Evolutionary conservation across 1,140 invertebrate genomes (phyloP).

Genomic region (Papilio helenus): DNA sequence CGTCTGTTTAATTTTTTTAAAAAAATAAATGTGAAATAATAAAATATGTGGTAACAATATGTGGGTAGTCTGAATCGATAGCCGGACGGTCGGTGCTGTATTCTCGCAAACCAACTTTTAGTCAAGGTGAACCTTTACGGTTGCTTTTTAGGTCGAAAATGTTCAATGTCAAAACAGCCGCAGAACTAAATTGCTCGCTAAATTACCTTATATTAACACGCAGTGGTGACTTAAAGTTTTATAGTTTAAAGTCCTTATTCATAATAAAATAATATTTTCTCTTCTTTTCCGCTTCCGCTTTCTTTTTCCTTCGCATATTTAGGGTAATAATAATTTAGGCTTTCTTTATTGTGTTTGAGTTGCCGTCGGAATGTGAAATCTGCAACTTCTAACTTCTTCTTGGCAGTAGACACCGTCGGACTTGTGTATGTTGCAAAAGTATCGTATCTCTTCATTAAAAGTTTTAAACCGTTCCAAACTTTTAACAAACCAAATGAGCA

Average conservation of each 20-base stretch:
- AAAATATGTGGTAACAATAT: neutral
- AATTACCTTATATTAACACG: conserved; percentile 56
- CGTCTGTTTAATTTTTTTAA: no score
- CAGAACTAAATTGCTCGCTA: conserved; percentile 72
- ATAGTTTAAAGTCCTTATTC: neutral
- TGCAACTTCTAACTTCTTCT: neutral
- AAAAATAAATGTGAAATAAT: neutral
- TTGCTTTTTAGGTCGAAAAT: conserved; percentile 66
- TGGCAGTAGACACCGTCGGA: neutral
- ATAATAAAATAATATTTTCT: neutral
- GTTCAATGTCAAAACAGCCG: conserved; percentile 77
- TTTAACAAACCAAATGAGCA: neutral
- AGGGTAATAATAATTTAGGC: neutral
- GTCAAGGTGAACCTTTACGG: conserved; percentile 65
- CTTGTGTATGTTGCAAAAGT: neutral
- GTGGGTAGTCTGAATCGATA: conserved; percentile 53
- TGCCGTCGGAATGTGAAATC: neutral
- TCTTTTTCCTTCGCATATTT: neutral
- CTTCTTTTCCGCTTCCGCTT: neutral
- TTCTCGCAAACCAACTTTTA: conserved; percentile 60
- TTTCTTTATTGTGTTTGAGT: neutral
- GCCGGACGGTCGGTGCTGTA: conserved; percentile 57
- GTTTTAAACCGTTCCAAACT: neutral
- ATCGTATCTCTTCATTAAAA: neutral
- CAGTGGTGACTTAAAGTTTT: conserved; percentile 40